These are phyloP conservation scores for Sarcophaga rosellei DNA, from an alignment of 2,888 invertebrate genomes.

Conservation along the genomic window DNA sequence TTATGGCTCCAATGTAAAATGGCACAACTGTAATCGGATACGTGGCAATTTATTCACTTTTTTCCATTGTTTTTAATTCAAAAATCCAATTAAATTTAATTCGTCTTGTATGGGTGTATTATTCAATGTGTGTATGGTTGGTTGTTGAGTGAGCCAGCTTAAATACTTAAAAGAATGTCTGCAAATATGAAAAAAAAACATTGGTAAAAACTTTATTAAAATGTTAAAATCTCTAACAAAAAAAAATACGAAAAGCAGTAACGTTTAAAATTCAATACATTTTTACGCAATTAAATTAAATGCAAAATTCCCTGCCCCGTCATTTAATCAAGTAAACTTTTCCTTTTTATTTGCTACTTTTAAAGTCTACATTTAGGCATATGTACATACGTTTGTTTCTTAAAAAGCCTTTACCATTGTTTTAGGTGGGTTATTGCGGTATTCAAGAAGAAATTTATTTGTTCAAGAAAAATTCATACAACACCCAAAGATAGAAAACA, in stretches of 20 bases:
- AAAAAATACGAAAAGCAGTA: neutral
- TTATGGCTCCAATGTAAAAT: slow-evolving; percentile 41
- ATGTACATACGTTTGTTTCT: slow-evolving; percentile 65
- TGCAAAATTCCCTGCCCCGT: neutral
- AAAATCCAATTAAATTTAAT: slow-evolving; percentile 73
- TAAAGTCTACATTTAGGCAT: slow-evolving; percentile 65
- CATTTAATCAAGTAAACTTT: neutral
- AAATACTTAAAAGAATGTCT: slow-evolving; percentile 47
- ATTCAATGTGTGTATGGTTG: slow-evolving; percentile 8
- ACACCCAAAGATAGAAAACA: neutral
- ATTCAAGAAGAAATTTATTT: slow-evolving; percentile 67
- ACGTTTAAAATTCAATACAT: neutral
- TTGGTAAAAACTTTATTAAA: neutral
- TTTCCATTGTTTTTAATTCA: slow-evolving; percentile 60
- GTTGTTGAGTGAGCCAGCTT: slow-evolving; percentile 42
- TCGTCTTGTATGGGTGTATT: slow-evolving; percentile 67
- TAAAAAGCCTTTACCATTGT: slow-evolving; percentile 2
- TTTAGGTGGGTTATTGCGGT: slow-evolving; percentile 65
- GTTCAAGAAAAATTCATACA: slow-evolving; percentile 32
- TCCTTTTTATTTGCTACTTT: neutral
- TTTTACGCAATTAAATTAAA: too few relatives aligned
- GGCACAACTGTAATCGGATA: slow-evolving; percentile 63
- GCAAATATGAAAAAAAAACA: neutral
- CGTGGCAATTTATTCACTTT: slow-evolving; percentile 41
- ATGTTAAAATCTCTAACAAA: neutral